These are phyloP conservation scores for Ceratosolen solmsi DNA, from an alignment of 1,140 invertebrate species.

Conservation along the genomic window DNA sequence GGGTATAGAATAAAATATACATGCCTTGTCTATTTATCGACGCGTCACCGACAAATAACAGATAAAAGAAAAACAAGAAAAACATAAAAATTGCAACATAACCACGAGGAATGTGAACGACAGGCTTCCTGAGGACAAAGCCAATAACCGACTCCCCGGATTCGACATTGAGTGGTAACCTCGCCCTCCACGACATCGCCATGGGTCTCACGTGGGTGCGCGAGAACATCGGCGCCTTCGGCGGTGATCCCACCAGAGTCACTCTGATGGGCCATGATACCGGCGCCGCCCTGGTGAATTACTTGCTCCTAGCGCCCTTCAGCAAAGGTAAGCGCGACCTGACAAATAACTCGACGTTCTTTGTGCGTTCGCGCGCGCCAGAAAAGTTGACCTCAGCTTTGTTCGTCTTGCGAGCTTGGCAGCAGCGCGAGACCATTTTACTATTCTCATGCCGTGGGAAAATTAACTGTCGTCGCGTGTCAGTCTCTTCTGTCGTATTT, in stretches of 20 bases:
- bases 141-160: conserved; percentile 72
- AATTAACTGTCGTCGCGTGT: neutral
- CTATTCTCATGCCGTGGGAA: conserved; percentile 50
- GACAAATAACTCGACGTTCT: neutral
- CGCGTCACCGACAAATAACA: neutral
- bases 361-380: neutral
- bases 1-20: neutral
- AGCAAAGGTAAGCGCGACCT: conserved; percentile 76
- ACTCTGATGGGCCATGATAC: conserved; percentile 91
- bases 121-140: conserved; percentile 82
- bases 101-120: neutral
- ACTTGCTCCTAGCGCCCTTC: conserved; percentile 84
- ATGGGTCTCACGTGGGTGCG: conserved; percentile 84
- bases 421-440: conserved; percentile 27
- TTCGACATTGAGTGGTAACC: conserved; percentile 76
- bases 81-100: neutral
- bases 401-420: conserved; percentile 24
- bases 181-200: conserved; percentile 83
- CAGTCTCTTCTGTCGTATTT: no score
- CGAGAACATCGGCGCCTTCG: conserved; percentile 85
- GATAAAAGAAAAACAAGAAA: no score
- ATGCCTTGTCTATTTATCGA: neutral
- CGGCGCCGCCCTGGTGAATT: conserved; percentile 88
- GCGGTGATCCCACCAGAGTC: conserved; percentile 85
- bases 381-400: neutral